Evolutionary conservation across 2,113 vertebrate species (phyloP).

Genomic region (Nesogale talazaci): DNA sequence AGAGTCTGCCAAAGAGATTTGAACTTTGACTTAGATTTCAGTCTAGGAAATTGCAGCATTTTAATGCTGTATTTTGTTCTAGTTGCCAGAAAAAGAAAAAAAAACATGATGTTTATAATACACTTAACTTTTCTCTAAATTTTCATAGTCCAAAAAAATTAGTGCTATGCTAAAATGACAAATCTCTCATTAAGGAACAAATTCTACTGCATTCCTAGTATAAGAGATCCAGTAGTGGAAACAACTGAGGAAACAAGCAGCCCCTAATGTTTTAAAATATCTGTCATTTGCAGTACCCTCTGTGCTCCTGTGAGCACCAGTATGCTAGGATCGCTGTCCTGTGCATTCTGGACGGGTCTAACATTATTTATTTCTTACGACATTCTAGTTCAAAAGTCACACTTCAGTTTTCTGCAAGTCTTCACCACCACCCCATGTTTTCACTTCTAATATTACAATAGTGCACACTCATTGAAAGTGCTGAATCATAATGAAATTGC

Average conservation of each 20-base stretch:
- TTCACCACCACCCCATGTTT: background rate
- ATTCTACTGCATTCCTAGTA: background rate
- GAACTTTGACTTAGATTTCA: conserved; percentile 84
- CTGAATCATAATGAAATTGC: conserved; percentile 58
- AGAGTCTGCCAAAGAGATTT: conserved; percentile 70
- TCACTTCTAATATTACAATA: background rate
- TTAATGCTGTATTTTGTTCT: conserved; percentile 61
- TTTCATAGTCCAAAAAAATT: conserved; percentile 23
- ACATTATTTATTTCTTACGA: background rate
- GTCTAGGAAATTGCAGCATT: conserved; percentile 53
- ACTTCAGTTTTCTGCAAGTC: background rate
- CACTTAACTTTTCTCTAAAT: conserved; percentile 5
- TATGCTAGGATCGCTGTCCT: background rate
- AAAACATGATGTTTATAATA: conserved; percentile 48
- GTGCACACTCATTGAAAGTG: background rate
- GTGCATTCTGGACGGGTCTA: background rate
- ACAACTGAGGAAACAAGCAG: background rate
- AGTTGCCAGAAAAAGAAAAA: conserved; percentile 9
- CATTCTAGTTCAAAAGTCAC: background rate
- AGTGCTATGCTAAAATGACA: background rate
- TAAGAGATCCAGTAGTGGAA: background rate
- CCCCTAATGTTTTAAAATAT: background rate
- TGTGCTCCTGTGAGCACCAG: background rate
- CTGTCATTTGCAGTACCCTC: background rate
- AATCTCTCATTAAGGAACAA: background rate